Conservation (phyloP, 2,797 vertebrate genomes). For the Antrozous pallidus region DNA sequence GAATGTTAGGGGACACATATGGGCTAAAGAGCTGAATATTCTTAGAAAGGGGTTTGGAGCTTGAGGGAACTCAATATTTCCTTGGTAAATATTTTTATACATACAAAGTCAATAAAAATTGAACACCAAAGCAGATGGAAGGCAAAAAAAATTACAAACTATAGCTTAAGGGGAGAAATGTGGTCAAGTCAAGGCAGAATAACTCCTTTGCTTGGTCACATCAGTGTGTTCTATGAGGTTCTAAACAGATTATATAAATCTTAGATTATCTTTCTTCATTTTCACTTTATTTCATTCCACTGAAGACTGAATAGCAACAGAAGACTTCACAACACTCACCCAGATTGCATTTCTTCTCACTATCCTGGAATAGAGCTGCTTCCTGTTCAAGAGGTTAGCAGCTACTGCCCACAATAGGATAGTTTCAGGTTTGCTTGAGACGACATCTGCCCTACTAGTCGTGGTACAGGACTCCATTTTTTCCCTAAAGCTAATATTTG, state of each 20-base stretch:
- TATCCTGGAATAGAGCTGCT: neutral
- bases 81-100: neutral
- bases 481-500: neutral
- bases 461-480: neutral
- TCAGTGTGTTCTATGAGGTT: neutral
- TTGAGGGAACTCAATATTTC: neutral
- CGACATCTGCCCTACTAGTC: neutral
- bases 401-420: neutral
- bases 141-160: neutral
- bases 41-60: neutral
- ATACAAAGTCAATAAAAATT: neutral
- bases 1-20: neutral
- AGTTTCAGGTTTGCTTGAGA: neutral
- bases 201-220: neutral
- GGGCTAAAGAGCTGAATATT: neutral
- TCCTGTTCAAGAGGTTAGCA: neutral
- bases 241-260: neutral
- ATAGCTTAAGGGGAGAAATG: neutral
- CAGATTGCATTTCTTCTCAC: neutral
- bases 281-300: neutral
- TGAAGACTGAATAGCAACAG: neutral
- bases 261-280: neutral
- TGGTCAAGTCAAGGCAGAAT: neutral
- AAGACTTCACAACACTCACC: neutral
- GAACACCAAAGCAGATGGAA: neutral